Percentiles rank a stretch among this genome's conserved stretches.
Conservation (phyloP, 1,140 invertebrate genomes). For the Leguminivora glycinivorella region DNA sequence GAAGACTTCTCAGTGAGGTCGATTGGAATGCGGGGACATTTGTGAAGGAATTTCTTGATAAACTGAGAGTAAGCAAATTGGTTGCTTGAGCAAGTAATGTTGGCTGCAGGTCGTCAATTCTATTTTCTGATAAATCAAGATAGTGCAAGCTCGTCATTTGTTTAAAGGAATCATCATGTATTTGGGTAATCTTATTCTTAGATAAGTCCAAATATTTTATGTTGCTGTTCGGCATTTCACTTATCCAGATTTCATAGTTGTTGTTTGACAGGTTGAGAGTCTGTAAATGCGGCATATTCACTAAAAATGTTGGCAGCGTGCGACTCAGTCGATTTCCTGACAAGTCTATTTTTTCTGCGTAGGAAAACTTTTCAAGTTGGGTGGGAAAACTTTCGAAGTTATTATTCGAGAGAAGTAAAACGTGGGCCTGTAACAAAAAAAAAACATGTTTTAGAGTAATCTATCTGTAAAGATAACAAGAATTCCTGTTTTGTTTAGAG, state of each 20-base stretch:
- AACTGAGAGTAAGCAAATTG: conserved; percentile 78
- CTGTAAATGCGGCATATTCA: conserved; percentile 67
- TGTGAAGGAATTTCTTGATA: conserved; percentile 83
- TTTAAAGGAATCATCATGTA: conserved; percentile 59
- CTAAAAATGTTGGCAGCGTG: conserved; percentile 62
- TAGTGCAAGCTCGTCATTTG: conserved; percentile 49
- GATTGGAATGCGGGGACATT: conserved; percentile 78
- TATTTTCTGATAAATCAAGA: conserved; percentile 82
- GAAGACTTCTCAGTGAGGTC: conserved; percentile 77
- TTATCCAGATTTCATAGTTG: conserved; percentile 77
- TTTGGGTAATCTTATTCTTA: conserved; percentile 72
- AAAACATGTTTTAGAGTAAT: no score
- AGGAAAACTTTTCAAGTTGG: conserved; percentile 70
- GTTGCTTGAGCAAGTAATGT: conserved; percentile 76
- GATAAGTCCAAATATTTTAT: conserved; percentile 74
- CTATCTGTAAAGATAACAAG: no score
- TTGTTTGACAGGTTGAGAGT: conserved; percentile 80
- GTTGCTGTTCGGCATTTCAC: conserved; percentile 61
- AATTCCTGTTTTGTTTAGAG: no score
- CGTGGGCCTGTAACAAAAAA: conserved; percentile 69
- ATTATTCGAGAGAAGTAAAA: conserved; percentile 77
- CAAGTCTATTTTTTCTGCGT: conserved; percentile 78
- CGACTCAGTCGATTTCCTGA: conserved; percentile 77
- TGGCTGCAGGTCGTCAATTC: conserved; percentile 77
- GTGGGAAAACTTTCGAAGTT: conserved; percentile 77